Base-by-base conservation (phyloP, 2,888 invertebrate genomes). In the Plemyria rubiginata region DNA sequence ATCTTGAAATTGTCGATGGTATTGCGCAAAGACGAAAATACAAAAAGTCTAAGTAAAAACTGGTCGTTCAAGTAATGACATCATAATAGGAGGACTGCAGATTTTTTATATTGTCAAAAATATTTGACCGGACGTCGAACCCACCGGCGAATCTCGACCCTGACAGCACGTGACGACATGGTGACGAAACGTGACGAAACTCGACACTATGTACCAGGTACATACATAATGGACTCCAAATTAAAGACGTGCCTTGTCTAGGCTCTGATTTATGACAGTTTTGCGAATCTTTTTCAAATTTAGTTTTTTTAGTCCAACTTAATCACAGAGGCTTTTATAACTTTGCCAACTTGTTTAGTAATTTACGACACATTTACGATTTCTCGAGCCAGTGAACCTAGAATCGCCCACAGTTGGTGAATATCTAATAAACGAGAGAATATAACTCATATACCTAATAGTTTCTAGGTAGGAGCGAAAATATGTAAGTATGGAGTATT, bases 101-200 rank as follows among this genome's bases (percentile, higher is more conserved):
- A 83, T 45, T 85, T 86, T 81, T 65, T 86, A 84, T 81, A 77
- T 83, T 79, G 77, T 74, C 81, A 71, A 81, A 85, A 90, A 90
- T 89, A 82, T 87, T 83, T 87, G 85, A 85, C 84, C 89, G 90
- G 90, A 74, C 89, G 77, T 80, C 74, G 90, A 87, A 82, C 89
- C 79, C 79, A 66, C 65, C 74, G 77, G 78, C 79, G 80, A 82
- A 85, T 81, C 72, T 76, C 79, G 87, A 79, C 87, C 86, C 84
- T 86, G 86, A 86, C 85, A 57, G 52, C 75, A 77, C 77, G 79
- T 77, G 79, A 76, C 73, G 77, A 73, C 67, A 59, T 60, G 67
- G 74, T 85, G 85, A 85, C 85, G 84, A 84, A 81, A 84, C 79
- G 76, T 82, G 78, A 81, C 81, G 79, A 81, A 78, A 80, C 70